phyloP scores from a whole-genome alignment of 1,140 invertebrate species.

The Chrysopa pallens region DNA sequence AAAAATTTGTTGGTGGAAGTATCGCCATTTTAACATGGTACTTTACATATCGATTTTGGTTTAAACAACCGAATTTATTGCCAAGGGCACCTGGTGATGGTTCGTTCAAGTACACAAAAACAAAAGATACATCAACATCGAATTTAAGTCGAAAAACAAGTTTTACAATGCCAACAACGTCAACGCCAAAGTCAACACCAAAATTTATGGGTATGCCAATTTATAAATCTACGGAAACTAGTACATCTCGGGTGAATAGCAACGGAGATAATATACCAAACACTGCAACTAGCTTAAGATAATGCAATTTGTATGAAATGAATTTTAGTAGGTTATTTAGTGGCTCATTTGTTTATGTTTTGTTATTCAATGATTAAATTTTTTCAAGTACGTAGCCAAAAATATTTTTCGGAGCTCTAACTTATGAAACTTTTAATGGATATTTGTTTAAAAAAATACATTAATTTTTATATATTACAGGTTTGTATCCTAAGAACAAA shows the following conservation, averaged over 20 bases:
- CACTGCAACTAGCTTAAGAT: too few species aligned
- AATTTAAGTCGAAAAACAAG: conserved; percentile 10
- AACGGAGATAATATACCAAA: conserved; percentile 1
- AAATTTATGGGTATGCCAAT: conserved; percentile 68
- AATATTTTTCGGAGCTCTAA: too few species aligned
- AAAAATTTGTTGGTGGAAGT: conserved; percentile 78
- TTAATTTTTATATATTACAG: too few species aligned
- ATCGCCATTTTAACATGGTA: conserved; percentile 82
- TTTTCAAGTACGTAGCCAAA: too few species aligned
- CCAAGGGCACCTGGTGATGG: conserved; percentile 61
- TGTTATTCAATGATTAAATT: too few species aligned
- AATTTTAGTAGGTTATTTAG: too few species aligned
- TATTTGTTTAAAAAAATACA: too few species aligned
- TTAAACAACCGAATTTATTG: conserved; percentile 33
- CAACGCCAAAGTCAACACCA: conserved; percentile 31
- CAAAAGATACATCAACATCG: conserved; percentile 19
- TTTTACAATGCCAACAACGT: conserved; percentile 4
- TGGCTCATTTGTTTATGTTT: too few species aligned
- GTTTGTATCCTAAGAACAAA: too few species aligned
- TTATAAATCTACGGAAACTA: conserved; percentile 22
- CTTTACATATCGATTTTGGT: conserved; percentile 76
- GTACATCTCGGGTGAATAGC: conserved; percentile 5
- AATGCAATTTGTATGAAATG: too few species aligned
- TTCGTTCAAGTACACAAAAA: conserved; percentile 56
- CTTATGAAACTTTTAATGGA: too few species aligned